Conservation (phyloP, 2,888 invertebrate genomes). For the Uropetala carovei region DNA sequence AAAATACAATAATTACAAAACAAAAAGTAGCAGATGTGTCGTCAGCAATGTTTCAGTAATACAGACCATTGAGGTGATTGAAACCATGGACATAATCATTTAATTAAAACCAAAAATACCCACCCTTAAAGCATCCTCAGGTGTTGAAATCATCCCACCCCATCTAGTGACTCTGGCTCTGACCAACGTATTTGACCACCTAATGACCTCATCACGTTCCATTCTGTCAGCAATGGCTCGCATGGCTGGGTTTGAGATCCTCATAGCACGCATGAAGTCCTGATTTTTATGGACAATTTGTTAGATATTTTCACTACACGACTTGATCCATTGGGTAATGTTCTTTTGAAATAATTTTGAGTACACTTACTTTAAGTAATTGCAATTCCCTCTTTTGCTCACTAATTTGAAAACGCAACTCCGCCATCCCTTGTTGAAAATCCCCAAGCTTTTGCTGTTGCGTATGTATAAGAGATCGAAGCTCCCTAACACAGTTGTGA, state of each 20-base stretch:
- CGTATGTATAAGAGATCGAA: slow-evolving; percentile 88
- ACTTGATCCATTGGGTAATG: neutral
- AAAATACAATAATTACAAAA: too few relatives aligned
- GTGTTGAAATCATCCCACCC: slow-evolving; percentile 99
- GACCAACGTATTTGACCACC: slow-evolving; percentile 90
- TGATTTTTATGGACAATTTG: slow-evolving; percentile 72
- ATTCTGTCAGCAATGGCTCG: slow-evolving; percentile 94
- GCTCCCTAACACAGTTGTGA: slow-evolving; percentile 94
- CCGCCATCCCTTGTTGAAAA: slow-evolving; percentile 90
- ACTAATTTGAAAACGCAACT: slow-evolving; percentile 90
- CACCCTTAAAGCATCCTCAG: slow-evolving; percentile 94
- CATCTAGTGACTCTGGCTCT: slow-evolving; percentile 94
- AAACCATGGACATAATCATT: neutral
- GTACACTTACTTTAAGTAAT: slow-evolving; percentile 84
- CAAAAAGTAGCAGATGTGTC: too few relatives aligned
- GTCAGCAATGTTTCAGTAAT: too few relatives aligned
- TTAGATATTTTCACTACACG: neutral
- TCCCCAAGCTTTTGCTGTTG: slow-evolving; percentile 92
- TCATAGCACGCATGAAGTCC: slow-evolving; percentile 96
- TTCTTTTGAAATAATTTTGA: too few relatives aligned
- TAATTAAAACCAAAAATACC: slow-evolving; percentile 67
- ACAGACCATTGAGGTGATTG: too few relatives aligned
- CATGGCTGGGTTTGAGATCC: slow-evolving; percentile 94
- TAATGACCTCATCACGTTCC: slow-evolving; percentile 94
- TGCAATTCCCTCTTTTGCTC: slow-evolving; percentile 94